Evolutionary conservation across 2,113 vertebrate species (phyloP), one percentile per base, ranked within the genome.

Genomic region (Prochilodus magdalenae): DNA sequence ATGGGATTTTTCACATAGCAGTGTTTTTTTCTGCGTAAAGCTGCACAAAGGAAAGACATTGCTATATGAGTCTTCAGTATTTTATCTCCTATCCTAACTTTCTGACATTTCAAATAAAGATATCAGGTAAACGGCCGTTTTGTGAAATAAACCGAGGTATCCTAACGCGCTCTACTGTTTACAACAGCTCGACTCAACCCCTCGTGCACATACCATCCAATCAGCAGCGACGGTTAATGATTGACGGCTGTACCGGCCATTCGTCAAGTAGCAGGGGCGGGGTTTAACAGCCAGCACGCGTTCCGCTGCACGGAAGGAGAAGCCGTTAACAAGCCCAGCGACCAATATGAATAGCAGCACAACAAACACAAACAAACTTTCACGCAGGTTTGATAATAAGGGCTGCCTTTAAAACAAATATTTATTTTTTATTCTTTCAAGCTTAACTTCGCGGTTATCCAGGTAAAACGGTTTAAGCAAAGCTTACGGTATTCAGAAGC

Each of bases 211-310:
- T 13, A 1, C 0, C 18, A 14, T 71, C 69, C 78, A 83, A 81
- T 84, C 62, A 60, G 62, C 18, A 59, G 12, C 40, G 40, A 5
- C 11, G 1, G 27, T 7, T 1, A 20, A n/a, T 53, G 11, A 47
- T 30, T 2, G 57, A 72, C 5, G 8, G 55, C 20, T 15, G 53
- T 14, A 4, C 55, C 20, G 20, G 51, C 87, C 86, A 90, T 86
- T 88, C 60, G 11, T 16, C 12, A 71, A 81, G 16, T 44, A 16
- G 3, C 16, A 27, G 49, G 36, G 86, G 85, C 75, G 75, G 82
- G 67, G 8, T 73, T 18, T 30, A 10, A 40, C 5, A 40, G 62
- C 14, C 33, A 72, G 77, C 53, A 75, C 0, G 29, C 16, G 0
- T 75, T 26, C 13, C 4, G n/a, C 7, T 1, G 14, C 11, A 16